Base-by-base conservation (phyloP, 1,140 invertebrate species). In the Conus betulinus region DNA sequence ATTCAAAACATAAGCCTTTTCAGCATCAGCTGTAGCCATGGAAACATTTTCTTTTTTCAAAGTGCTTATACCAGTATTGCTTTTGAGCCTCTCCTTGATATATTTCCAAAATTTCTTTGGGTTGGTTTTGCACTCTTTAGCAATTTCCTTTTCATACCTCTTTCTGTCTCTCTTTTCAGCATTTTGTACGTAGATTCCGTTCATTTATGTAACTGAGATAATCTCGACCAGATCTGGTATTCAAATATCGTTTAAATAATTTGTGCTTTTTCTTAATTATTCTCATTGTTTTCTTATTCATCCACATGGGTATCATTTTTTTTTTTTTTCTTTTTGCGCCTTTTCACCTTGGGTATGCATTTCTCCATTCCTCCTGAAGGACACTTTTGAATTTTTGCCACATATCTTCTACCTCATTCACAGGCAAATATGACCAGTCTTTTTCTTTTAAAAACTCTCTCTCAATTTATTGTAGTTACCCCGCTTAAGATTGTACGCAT, bases 181-280 rank as follows among this genome's bases (percentile, higher is more conserved):
- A 15, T 67, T 67, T 67, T 67, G 11, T 67, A 23, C 13, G n/a
- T n/a, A 15, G 11, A 23, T 67, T 67, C 11, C 60, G 60, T 3
- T 13, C 1, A 0, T 39, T 39, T 39, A 39, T 39, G 39, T 39
- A 39, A 39, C 39, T 39, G 39, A 74, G 20, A 1, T n/a, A n/a
- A 25, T 23, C 3, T 74, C 5, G 20, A 1, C 71, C 71, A n/a
- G 71, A 74, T 74, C 5, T 74, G 20, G 71, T 74, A 1, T 25
- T 74, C 71, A 74, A 74, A 74, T n/a, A 74, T n/a, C 71, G 20
- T 74, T 74, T 23, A 74, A 74, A 74, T 25, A 74, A 74, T 74
- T 74, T 74, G n/a, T 23, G 71, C 25, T 74, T 74, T 25, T 74
- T 25, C 25, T 74, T 74, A 5, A 74, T 74, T 74, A n/a, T 74